These are phyloP conservation scores for Florisuga fusca DNA, from an alignment of 2,797 vertebrate genomes.

Conservation along the genomic window DNA sequence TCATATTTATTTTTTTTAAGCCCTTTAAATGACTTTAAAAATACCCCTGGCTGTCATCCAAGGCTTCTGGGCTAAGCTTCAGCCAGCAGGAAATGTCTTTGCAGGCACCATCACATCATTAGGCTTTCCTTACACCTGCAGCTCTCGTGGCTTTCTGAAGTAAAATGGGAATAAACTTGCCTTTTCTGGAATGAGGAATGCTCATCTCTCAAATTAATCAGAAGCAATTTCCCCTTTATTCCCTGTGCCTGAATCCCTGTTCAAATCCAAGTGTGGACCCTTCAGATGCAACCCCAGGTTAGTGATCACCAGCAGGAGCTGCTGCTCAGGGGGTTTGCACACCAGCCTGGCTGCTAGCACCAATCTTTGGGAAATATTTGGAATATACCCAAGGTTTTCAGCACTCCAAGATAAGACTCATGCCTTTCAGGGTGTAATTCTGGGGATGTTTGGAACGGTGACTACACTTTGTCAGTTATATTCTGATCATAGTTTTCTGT, in stretches of 20 bases:
- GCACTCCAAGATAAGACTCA: not conserved
- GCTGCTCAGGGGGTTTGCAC: not conserved
- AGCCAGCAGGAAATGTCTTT: not conserved
- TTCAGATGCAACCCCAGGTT: not conserved
- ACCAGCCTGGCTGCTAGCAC: not conserved
- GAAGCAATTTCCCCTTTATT: not conserved
- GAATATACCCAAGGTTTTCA: not conserved
- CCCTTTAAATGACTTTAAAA: not conserved
- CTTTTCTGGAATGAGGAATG: not conserved
- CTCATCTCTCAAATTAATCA: not conserved
- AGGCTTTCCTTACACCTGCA: not conserved
- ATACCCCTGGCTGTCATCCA: not conserved
- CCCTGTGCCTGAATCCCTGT: not conserved
- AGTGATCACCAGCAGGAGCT: not conserved
- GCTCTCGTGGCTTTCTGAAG: not conserved
- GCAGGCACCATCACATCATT: rapidly evolving
- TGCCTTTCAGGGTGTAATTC: not conserved
- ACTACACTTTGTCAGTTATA: too few relatives aligned
- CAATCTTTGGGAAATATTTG: not conserved
- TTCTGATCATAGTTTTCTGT: too few relatives aligned
- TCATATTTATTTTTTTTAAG: not conserved
- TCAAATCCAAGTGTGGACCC: not conserved
- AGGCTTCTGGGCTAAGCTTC: not conserved
- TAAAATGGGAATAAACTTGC: rapidly evolving
- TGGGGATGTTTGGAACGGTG: not conserved